phyloP scores from a whole-genome alignment of 1,140 invertebrate genomes.

The Papilio dardanus region DNA sequence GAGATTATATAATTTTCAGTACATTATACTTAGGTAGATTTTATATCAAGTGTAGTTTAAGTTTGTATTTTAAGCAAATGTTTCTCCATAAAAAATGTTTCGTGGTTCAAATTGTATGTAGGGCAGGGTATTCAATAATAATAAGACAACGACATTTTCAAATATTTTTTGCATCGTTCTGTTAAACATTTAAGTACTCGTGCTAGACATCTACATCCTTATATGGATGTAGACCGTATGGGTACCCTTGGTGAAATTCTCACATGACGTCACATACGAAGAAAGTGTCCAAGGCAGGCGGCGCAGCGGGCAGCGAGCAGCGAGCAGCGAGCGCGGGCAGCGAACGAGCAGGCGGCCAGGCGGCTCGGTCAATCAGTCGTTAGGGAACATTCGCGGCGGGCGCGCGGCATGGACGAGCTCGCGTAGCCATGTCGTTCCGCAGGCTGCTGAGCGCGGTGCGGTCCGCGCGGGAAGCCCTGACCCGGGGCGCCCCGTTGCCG shows the following conservation, averaged over 20 bases:
- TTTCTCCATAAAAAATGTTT: not conserved
- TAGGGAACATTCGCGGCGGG: slow-evolving; percentile 45
- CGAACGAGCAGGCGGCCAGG: not conserved
- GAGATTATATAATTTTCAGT: too few relatives aligned
- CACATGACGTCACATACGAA: slow-evolving; percentile 63
- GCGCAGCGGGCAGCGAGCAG: slow-evolving; percentile 39
- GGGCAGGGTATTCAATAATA: too few relatives aligned
- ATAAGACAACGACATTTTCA: too few relatives aligned
- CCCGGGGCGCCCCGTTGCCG: slow-evolving; percentile 62
- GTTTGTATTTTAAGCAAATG: not conserved
- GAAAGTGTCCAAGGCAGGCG: slow-evolving; percentile 56
- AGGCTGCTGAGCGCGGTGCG: slow-evolving; percentile 68
- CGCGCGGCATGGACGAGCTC: slow-evolving; percentile 57
- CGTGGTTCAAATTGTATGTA: not conserved
- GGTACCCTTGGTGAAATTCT: slow-evolving; percentile 52
- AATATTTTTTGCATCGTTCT: not conserved
- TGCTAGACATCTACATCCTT: not conserved
- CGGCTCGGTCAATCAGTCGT: slow-evolving; percentile 49
- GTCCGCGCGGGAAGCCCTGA: slow-evolving; percentile 65
- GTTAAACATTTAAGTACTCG: not conserved
- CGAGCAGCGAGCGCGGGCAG: slow-evolving; percentile 24
- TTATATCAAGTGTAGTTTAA: too few relatives aligned
- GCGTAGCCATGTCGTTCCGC: slow-evolving; percentile 67
- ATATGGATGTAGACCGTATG: not conserved
- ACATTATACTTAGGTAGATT: not conserved